phyloP scores from a whole-genome alignment of 1,140 invertebrate genomes.

The Drosophila sulfurigaster region DNA sequence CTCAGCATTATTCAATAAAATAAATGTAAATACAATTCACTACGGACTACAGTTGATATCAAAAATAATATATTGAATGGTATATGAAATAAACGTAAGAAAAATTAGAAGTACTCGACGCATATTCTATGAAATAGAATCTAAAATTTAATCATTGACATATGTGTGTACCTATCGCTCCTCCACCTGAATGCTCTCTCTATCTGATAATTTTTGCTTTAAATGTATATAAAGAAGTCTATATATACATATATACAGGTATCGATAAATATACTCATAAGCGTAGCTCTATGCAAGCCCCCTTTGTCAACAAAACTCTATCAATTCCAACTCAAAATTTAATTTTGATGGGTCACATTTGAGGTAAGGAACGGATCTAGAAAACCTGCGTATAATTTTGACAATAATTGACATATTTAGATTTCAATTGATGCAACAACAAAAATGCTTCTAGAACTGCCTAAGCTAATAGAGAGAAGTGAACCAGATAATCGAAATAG shows the following conservation, averaged over 20 bases:
- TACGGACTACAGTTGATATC: slow-evolving; percentile 23
- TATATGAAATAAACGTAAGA: slow-evolving; percentile 18
- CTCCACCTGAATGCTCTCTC: slow-evolving; percentile 78
- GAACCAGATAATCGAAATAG: slow-evolving; percentile 10
- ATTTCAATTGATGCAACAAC: slow-evolving; percentile 29
- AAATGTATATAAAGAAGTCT: slow-evolving; percentile 52
- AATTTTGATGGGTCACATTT: slow-evolving; percentile 57
- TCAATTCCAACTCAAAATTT: slow-evolving; percentile 61
- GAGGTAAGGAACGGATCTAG: slow-evolving; percentile 9
- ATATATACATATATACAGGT: slow-evolving; percentile 39
- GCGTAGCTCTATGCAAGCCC: slow-evolving; percentile 45
- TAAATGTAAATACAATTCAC: slow-evolving; percentile 34
- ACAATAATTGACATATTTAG: slow-evolving; percentile 63
- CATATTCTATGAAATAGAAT: slow-evolving; percentile 73
- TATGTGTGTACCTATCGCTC: slow-evolving; percentile 82
- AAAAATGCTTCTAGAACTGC: slow-evolving; percentile 55
- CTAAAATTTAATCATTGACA: slow-evolving; percentile 67
- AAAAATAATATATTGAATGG: neutral
- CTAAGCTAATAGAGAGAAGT: slow-evolving; percentile 22
- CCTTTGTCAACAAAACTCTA: slow-evolving; percentile 28
- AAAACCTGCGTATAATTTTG: slow-evolving; percentile 74
- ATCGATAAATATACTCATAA: slow-evolving; percentile 41
- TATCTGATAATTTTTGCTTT: slow-evolving; percentile 64
- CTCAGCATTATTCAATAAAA: slow-evolving; percentile 19
- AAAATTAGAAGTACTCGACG: slow-evolving; percentile 18